phyloP scores from a whole-genome alignment of 2,888 invertebrate species.

The Deroplatys truncata region DNA sequence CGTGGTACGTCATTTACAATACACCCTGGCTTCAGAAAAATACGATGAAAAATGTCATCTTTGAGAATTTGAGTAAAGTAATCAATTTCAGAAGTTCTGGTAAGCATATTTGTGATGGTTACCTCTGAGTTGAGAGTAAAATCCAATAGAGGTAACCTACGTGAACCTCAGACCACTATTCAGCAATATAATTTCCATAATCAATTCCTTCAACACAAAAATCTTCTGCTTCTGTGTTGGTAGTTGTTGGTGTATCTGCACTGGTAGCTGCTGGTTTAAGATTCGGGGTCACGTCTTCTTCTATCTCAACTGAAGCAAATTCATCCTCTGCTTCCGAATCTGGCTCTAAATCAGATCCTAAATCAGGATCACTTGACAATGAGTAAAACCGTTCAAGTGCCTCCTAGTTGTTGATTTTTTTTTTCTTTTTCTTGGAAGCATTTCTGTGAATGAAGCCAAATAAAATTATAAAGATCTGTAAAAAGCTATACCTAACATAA shows the following conservation, averaged over 20 bases:
- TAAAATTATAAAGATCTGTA: neutral
- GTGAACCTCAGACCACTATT: no score
- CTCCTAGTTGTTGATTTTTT: neutral
- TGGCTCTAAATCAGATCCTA: neutral
- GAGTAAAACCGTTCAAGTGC: neutral
- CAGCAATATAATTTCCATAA: no score
- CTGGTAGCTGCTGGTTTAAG: neutral
- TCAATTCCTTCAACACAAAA: neutral
- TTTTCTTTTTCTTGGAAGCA: neutral
- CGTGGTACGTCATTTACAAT: no score
- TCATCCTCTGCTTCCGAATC: neutral
- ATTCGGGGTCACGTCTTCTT: neutral
- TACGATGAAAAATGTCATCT: no score
- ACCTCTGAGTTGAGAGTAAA: no score
- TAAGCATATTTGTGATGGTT: no score
- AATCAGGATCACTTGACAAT: neutral
- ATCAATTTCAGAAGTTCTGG: no score
- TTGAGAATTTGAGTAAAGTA: no score
- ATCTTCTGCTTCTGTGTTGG: neutral
- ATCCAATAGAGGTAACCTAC: no score
- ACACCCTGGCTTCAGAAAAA: no score
- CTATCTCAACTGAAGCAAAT: no score
- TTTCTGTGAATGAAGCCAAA: neutral
- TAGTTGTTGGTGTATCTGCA: neutral
- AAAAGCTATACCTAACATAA: neutral